A percentile compares a stretch with the other conserved stretches of the same genome.
Evolutionary conservation across 2,888 invertebrate species (phyloP).

Genomic region (Myopa testacea): DNA sequence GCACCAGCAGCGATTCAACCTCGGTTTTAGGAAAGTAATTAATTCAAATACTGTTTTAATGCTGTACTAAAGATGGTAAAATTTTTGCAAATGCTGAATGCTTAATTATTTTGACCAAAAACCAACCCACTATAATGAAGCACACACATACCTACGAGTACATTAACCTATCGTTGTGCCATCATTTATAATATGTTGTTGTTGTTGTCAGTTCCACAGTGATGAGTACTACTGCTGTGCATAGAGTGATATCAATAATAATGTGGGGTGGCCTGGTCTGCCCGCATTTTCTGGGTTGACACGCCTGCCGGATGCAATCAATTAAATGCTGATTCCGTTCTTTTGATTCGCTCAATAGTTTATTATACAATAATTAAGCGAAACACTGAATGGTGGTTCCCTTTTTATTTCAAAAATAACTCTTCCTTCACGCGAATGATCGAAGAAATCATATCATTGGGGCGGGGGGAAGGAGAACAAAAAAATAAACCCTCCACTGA

Average conservation of each 20-base stretch:
- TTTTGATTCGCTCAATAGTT: slow-evolving; percentile 7
- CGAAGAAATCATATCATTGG: too few species aligned
- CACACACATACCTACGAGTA: too few species aligned
- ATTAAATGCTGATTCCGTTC: slow-evolving; percentile 14
- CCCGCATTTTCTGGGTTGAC: slow-evolving; percentile 10
- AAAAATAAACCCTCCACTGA: too few species aligned
- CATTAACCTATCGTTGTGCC: too few species aligned
- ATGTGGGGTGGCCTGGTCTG: background rate
- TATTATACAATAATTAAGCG: background rate
- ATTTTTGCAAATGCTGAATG: too few species aligned
- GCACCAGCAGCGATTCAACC: background rate
- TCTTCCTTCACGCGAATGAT: background rate
- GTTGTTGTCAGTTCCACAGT: too few species aligned
- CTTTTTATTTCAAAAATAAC: slow-evolving; percentile 6
- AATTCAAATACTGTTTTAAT: background rate
- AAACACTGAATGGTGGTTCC: background rate
- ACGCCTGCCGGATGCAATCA: slow-evolving; percentile 11
- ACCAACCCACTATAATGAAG: too few species aligned
- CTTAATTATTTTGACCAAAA: too few species aligned
- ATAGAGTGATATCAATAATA: too few species aligned
- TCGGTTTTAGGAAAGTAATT: background rate
- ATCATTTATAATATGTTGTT: too few species aligned
- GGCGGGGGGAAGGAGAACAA: too few species aligned
- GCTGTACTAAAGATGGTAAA: background rate
- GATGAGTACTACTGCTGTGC: too few species aligned